These are phyloP conservation scores for Eupristina koningsbergeri DNA, from an alignment of 1,140 invertebrate genomes.

Conservation along the genomic window DNA sequence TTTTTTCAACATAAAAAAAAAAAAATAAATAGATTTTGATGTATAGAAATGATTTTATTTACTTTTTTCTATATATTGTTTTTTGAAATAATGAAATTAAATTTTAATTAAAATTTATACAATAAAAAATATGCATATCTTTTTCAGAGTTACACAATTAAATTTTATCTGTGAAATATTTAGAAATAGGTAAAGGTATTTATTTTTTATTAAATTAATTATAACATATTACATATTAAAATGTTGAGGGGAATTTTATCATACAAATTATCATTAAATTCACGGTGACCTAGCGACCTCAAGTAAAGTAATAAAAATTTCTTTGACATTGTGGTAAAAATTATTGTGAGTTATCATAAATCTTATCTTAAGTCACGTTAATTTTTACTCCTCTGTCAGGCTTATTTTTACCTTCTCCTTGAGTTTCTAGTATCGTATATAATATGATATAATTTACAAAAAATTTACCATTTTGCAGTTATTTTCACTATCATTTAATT, in stretches of 20 bases:
- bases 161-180: neutral
- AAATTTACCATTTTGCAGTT: neutral
- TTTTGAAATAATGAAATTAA: too few relatives aligned
- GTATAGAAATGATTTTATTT: too few relatives aligned
- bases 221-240: neutral
- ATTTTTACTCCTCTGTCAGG: neutral
- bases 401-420: neutral
- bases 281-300: neutral
- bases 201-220: neutral
- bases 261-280: constrained; percentile 13
- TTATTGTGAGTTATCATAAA: constrained; percentile 5
- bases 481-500: neutral
- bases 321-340: neutral
- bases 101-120: neutral
- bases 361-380: constrained; percentile 2
- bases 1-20: too few relatives aligned
- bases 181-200: neutral
- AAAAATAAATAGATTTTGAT: too few relatives aligned
- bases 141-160: too few relatives aligned
- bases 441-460: neutral
- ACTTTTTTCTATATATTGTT: too few relatives aligned
- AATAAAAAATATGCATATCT: too few relatives aligned
- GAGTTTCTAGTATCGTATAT: neutral
- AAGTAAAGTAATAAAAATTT: neutral
- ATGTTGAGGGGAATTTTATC: neutral